Evolutionary conservation across 2,113 vertebrate genomes (phyloP), one percentile per base, ranked within the genome.

Genomic region (Orthonyx spaldingii): DNA sequence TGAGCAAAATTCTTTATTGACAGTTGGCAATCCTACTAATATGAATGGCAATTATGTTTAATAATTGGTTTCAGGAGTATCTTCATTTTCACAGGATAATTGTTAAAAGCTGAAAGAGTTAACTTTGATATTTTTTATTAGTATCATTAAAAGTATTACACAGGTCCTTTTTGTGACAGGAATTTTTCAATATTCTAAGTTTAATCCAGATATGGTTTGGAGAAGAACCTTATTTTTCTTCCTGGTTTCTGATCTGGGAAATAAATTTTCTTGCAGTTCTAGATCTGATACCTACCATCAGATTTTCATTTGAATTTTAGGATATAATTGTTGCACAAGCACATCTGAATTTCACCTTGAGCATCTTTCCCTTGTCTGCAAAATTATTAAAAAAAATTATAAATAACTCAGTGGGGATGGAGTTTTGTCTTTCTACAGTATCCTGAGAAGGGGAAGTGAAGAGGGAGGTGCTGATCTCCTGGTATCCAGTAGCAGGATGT

Each of bases 401-500:
- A 44, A 83, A 49, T 50, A 47, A 18, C 18, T 82, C n/a, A 8
- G 2, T 24, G 15, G 21, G 9, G 23, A 28, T 47, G 5, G 9
- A 76, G 18, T 22, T 63, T 41, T 10, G 16, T n/a, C 60, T 89
- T 52, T 53, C 33, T 66, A 10, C 7, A 39, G 27, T 32, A 74
- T 74, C 27, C 21, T 75, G 66, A 59, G 50, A 27, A 44, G 32
- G 23, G 11, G 19, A 70, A 2, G 11, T 5, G 19, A 49, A 57
- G 47, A 63, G 16, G 18, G 57, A 49, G n/a, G 5, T 52, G n/a
- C 66, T 70, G 24, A 26, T 30, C 19, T 71, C 22, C 13, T 74
- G 28, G 5, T 5, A 27, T 49, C 21, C 44, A 27, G 44, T 2
- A 52, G 13, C 1, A 39, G 27, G 30, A 35, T 1, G 0, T 0